Percentiles rank a stretch among this genome's conserved stretches.
Conservation (phyloP, 2,888 invertebrate species). For the Lepidochrysops patricia region DNA sequence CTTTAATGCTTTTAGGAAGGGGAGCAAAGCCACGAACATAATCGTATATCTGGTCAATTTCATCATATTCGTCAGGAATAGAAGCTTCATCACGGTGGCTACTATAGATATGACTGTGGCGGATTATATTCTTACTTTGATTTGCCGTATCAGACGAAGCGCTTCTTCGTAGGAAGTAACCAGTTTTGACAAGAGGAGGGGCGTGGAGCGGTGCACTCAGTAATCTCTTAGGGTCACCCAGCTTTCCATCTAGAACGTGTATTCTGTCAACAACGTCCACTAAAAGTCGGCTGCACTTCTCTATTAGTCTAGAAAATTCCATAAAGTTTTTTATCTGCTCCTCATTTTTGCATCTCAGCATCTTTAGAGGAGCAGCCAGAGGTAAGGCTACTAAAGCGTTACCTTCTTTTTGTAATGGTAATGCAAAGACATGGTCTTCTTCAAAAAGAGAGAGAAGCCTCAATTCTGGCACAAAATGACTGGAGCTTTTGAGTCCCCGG, state of each 20-base stretch:
- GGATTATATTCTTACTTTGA: conserved; percentile 69
- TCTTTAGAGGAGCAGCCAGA: conserved; percentile 87
- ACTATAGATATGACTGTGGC: conserved; percentile 70
- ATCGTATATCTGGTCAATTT: conserved; percentile 97
- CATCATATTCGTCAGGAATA: conserved; percentile 90
- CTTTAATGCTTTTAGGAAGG: conserved; percentile 85
- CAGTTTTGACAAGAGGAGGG: conserved; percentile 73
- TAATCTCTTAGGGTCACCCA: conserved; percentile 77
- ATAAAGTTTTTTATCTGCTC: conserved; percentile 83
- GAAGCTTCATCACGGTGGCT: conserved; percentile 79
- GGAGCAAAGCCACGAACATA: conserved; percentile 95
- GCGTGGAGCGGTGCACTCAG: conserved; percentile 57
- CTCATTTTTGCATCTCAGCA: conserved; percentile 87
- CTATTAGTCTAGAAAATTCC: conserved; percentile 85
- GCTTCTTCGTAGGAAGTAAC: conserved; percentile 83
- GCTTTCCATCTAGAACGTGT: conserved; percentile 86
- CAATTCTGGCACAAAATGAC: conserved; percentile 88
- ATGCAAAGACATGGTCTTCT: conserved; percentile 88
- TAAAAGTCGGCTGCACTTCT: conserved; percentile 83
- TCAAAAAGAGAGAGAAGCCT: conserved; percentile 88
- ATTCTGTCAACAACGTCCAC: conserved; percentile 86
- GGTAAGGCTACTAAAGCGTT: conserved; percentile 88
- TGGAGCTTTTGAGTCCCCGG: conserved; percentile 85
- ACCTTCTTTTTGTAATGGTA: conserved; percentile 87
- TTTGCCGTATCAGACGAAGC: conserved; percentile 84